Base-by-base conservation (phyloP, 1,140 invertebrate species). In the Drosophila insularis region DNA sequence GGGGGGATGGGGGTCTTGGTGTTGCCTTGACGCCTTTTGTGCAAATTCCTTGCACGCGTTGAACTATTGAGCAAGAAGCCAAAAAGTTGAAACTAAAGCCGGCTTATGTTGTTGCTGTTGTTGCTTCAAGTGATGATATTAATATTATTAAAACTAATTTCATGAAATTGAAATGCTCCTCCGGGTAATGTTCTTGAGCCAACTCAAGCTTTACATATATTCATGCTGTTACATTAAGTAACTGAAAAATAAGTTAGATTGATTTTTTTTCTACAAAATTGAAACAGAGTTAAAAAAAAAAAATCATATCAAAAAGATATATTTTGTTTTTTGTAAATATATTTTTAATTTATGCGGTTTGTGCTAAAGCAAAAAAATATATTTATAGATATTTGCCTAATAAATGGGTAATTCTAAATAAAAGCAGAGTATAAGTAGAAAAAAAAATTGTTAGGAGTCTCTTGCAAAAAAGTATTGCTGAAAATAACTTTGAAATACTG, bases 101-200 rank as follows among this genome's bases (percentile, higher is more conserved):
- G 78, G 81, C 78, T 85, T 85, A 85, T 76, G 39, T 40, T 53
- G 60, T 67, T 74, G 74, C 39, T 35, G 43, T 23, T 63, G 81
- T 68, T 81, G 75, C 71, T 71, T 71, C 79, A 87, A 87, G 81
- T 81, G 79, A 69, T 76, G 81, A 81, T 81, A 73, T 86, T 86
- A 81, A 86, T 81, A 72, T 87, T 87, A 81, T 87, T 86, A 87
- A 86, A 86, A 87, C 78, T 86, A 86, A 86, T 86, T 86, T 86
- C 39, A 71, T 81, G 67, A 86, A 86, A 87, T 86, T 75, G 72
- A 73, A 76, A 43, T 58, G 46, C 35, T 69, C 55, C 32, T 37
- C 11, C 31, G 50, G 35, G 50, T 46, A 7, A 14, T 2, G 17
- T 58, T 11, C 31, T 35, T 35, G 35, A 58, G 55, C 55, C 55